These are phyloP conservation scores for Metacarcinus magister DNA, from an alignment of 2,888 invertebrate genomes.

Conservation along the genomic window DNA sequence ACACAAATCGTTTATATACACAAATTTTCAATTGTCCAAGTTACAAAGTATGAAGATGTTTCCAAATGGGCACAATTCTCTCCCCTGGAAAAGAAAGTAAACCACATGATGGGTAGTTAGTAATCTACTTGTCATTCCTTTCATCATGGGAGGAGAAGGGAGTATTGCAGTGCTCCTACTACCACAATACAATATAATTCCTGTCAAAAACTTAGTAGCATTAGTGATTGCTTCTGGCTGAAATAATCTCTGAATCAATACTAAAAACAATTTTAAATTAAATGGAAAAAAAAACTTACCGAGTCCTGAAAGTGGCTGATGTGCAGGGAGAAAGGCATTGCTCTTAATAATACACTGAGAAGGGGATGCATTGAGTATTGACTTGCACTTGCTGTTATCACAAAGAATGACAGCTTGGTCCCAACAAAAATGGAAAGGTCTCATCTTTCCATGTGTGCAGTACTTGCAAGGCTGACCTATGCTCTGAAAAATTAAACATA, in stretches of 20 bases:
- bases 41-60: no score
- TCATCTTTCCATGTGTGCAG: constrained; percentile 72
- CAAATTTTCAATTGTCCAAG: no score
- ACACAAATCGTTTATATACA: no score
- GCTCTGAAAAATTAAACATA: constrained; percentile 64
- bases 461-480: constrained; percentile 62
- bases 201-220: no score
- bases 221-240: no score
- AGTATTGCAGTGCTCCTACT: no score
- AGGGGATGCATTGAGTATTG: constrained; percentile 18
- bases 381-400: constrained; percentile 74
- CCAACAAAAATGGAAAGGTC: constrained; percentile 71
- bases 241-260: background rate
- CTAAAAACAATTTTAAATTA: background rate
- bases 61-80: no score
- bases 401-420: constrained; percentile 70
- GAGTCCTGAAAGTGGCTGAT: background rate
- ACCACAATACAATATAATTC: no score
- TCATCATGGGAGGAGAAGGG: no score
- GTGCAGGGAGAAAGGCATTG: background rate
- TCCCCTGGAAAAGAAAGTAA: no score
- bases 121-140: no score
- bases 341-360: background rate
- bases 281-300: background rate
- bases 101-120: no score